These are phyloP conservation scores for Malaclemys terrapin DNA, from an alignment of 2,113 vertebrate genomes.

Conservation along the genomic window DNA sequence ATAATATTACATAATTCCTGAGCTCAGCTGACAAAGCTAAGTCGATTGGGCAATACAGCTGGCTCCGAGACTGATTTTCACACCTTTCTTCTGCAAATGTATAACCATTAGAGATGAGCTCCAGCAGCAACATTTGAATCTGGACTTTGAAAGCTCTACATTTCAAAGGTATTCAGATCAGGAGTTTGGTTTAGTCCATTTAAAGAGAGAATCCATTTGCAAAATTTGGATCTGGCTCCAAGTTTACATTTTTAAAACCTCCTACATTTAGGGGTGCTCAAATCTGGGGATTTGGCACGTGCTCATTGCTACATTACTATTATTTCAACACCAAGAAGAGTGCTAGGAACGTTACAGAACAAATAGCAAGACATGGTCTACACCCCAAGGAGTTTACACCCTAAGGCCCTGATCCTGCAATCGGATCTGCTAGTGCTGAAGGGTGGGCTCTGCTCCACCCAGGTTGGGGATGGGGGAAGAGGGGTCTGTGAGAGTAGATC, in stretches of 20 bases:
- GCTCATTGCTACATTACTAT: not conserved
- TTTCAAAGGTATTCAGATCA: not conserved
- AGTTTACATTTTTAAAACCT: not conserved
- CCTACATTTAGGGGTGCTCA: not conserved
- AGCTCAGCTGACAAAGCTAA: too few relatives aligned
- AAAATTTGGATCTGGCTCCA: not conserved
- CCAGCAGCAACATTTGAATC: not conserved
- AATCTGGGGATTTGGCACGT: not conserved
- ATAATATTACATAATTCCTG: not conserved
- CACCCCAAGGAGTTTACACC: not conserved
- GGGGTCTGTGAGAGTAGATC: too few relatives aligned
- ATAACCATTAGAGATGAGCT: not conserved
- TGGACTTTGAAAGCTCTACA: not conserved
- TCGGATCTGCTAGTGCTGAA: not conserved
- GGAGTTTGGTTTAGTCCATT: not conserved
- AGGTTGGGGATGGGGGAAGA: too few relatives aligned
- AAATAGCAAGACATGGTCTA: not conserved
- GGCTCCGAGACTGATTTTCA: not conserved
- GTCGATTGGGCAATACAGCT: not conserved
- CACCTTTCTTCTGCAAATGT: not conserved
- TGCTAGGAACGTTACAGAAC: not conserved
- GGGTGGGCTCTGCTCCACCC: not conserved
- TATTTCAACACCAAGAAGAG: not conserved
- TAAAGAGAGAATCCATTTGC: not conserved
- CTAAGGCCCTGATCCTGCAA: not conserved